Base-by-base conservation (phyloP, 2,888 invertebrate species). In the Drosophila longiperda region DNA sequence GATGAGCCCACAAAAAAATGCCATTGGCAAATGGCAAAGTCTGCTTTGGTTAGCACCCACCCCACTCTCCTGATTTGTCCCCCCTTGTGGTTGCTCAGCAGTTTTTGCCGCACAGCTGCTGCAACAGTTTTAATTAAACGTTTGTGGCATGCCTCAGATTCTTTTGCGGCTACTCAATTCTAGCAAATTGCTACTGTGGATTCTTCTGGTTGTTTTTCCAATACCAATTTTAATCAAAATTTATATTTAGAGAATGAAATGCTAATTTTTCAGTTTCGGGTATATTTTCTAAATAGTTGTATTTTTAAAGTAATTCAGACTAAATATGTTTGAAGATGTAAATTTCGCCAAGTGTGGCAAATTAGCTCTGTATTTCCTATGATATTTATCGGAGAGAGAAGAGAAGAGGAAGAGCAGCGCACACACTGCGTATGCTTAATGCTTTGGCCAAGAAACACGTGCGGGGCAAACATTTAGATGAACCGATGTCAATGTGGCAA, bases 61-160 rank as follows among this genome's bases (percentile, higher is more conserved):
- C 12, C 33, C 32, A 33, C 40, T 49, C 26, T 29, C 49, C 5
- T 3, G 26, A 17, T 20, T 33, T 20, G n/a, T n/a, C 20, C 53
- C 61, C 66, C 38, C 60, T 59, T 84, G 87, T 52, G 87, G 87
- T 54, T 73, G 62, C 42, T 75, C 81, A 73, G 72, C 80, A 61
- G 20, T 77, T 71, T 75, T 29, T 54, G 58, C 52, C 55, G 40
- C 72, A 57, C 78, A 84, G 72, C 89, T 73, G 89, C 78, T 73
- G 85, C 79, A 72, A 69, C 71, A 60, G 38, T 73, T 87, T 85
- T 89, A 87, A 85, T 89, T 85, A 82, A 85, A 78, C 71, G 59
- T 60, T 66, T 68, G 23, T 33, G 40, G 15, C 23, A 34, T 34
- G 50, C 42, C 50, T 60, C 36, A 34, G 49, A 57, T 60, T 33